Percentiles rank a stretch among this genome's conserved stretches.
Evolutionary conservation across 2,888 invertebrate species (phyloP).

Genomic region (Drymonia ruficornis): DNA sequence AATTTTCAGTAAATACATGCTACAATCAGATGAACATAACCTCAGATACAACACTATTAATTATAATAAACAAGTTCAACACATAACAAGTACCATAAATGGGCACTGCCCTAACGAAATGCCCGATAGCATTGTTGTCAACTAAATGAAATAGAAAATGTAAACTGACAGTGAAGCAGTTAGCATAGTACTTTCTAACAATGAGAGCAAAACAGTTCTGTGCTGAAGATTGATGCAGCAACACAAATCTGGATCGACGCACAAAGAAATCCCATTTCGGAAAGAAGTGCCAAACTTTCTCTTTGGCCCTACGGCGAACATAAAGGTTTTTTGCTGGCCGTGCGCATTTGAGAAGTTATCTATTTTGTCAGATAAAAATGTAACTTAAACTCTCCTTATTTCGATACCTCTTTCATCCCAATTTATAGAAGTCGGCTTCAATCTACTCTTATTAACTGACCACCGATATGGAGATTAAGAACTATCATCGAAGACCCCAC

Average conservation of each 20-base stretch:
- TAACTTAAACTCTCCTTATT: too few relatives aligned
- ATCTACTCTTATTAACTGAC: too few relatives aligned
- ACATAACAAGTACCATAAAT: constrained; percentile 5
- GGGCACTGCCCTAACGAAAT: constrained; percentile 5
- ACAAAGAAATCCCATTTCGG: constrained; percentile 67
- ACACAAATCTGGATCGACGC: constrained; percentile 65
- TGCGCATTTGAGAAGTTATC: too few relatives aligned
- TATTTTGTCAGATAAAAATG: too few relatives aligned
- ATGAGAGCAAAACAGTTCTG: constrained; percentile 53
- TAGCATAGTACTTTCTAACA: constrained; percentile 55
- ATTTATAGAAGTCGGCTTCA: too few relatives aligned
- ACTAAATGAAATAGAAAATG: constrained; percentile 23
- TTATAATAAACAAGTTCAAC: constrained; percentile 3
- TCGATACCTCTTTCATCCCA: too few relatives aligned
- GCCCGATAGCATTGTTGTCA: constrained; percentile 5
- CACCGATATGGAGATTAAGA: too few relatives aligned
- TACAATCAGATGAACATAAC: too few relatives aligned
- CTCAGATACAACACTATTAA: too few relatives aligned
- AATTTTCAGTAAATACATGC: too few relatives aligned
- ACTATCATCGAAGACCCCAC: too few relatives aligned
- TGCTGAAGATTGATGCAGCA: constrained; percentile 66
- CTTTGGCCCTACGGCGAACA: constrained; percentile 63
- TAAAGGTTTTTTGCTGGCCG: constrained; percentile 1
- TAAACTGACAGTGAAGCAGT: constrained; percentile 26
- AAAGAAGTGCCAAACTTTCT: constrained; percentile 73